phyloP scores from a whole-genome alignment of 2,113 vertebrate species.

The Zosterops pallidus region DNA sequence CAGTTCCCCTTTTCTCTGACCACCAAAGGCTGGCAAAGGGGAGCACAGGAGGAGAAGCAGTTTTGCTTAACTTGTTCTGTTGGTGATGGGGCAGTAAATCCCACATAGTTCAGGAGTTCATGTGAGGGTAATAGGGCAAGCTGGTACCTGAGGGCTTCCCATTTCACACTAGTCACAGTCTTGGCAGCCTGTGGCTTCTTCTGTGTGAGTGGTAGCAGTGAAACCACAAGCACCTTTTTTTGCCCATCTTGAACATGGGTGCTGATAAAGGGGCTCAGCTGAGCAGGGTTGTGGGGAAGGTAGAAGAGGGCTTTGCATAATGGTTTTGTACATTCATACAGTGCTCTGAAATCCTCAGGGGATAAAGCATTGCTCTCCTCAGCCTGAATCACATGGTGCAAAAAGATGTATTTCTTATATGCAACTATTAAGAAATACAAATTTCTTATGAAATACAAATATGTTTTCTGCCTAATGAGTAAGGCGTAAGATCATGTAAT shows the following conservation, averaged over 20 bases:
- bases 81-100: neutral
- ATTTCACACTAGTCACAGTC: neutral
- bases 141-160: neutral
- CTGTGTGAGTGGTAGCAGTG: neutral
- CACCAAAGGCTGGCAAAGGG: neutral
- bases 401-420: neutral
- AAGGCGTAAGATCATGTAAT: neutral
- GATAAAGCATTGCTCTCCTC: neutral
- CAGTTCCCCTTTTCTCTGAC: neutral
- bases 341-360: neutral
- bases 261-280: neutral
- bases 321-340: neutral
- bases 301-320: neutral
- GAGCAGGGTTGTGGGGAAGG: neutral
- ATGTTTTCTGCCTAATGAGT: neutral
- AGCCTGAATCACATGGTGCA: neutral
- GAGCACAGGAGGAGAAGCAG: neutral
- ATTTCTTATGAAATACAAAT: neutral
- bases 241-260: neutral
- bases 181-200: neutral
- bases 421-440: neutral
- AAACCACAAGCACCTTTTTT: neutral
- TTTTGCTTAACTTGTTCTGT: neutral
- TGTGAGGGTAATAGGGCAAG: neutral
- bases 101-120: neutral